These are phyloP conservation scores for Botia kubotai DNA, from an alignment of 2,797 vertebrate genomes.

Conservation along the genomic window DNA sequence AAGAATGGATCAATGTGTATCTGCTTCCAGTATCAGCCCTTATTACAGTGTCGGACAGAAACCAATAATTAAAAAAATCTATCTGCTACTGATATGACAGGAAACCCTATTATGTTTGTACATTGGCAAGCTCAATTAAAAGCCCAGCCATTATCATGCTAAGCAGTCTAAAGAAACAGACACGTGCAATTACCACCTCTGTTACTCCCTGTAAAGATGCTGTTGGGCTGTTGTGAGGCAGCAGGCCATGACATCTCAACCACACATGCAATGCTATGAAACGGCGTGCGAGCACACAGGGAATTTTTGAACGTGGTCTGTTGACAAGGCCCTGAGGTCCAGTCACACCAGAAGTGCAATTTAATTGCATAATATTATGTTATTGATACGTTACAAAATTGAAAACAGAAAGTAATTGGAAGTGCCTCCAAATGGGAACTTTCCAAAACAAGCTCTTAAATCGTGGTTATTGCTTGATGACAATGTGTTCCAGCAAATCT, in stretches of 20 bases:
- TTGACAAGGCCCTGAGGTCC: slow-evolving; percentile 20
- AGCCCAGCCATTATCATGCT: slow-evolving; percentile 59
- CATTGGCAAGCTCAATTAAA: slow-evolving; percentile 51
- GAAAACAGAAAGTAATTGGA: background rate
- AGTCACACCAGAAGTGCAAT: slow-evolving; percentile 32
- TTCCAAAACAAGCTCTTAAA: background rate
- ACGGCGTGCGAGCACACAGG: slow-evolving; percentile 7
- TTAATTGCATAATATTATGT: slow-evolving; percentile 23
- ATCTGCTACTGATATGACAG: slow-evolving; percentile 1
- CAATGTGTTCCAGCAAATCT: background rate
- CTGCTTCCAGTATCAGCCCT: background rate
- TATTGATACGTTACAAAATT: slow-evolving; percentile 18
- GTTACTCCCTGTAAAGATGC: slow-evolving; percentile 60
- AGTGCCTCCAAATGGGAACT: background rate
- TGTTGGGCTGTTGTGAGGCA: slow-evolving; percentile 62
- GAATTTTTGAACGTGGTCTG: background rate
- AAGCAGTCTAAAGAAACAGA: slow-evolving; percentile 60
- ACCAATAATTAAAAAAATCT: slow-evolving; percentile 16
- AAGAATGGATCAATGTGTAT: background rate
- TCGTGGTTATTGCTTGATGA: background rate
- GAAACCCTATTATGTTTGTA: slow-evolving; percentile 27
- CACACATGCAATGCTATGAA: slow-evolving; percentile 28
- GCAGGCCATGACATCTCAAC: slow-evolving; percentile 54
- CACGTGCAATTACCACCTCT: slow-evolving; percentile 61
- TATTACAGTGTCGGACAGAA: slow-evolving; percentile 1